Conservation (phyloP, 2,113 vertebrate genomes). For the Heptranchias perlo region DNA sequence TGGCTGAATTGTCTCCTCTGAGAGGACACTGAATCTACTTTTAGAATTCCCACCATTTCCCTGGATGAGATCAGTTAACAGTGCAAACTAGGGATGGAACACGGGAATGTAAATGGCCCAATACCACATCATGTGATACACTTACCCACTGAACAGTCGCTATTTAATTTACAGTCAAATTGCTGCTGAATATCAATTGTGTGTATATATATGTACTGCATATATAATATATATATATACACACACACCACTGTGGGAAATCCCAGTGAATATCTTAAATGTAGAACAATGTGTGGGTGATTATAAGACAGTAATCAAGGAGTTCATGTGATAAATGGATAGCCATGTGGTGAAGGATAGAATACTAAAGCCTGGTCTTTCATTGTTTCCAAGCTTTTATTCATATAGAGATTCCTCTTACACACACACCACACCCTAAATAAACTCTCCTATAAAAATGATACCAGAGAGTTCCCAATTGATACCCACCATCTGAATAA, state of each 20-base stretch:
- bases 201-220: no score
- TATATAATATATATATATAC: not conserved
- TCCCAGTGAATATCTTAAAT: not conserved
- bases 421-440: no score
- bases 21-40: not conserved
- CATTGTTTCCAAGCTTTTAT: no score
- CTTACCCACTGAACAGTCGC: not conserved
- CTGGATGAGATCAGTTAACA: not conserved
- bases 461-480: no score
- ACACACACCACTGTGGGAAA: not conserved
- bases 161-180: not conserved
- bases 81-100: not conserved
- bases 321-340: no score
- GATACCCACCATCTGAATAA: no score
- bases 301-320: not conserved
- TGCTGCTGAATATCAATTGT: not conserved
- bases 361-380: no score
- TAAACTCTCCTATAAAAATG: no score
- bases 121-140: not conserved
- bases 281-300: not conserved
- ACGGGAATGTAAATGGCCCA: not conserved
- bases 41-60: not conserved
- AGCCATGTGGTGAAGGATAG: no score
- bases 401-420: no score
- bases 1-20: not conserved